Percentiles rank a stretch among this genome's conserved stretches.
Conservation (phyloP, 2,888 invertebrate genomes). For the Napeogenes inachia region DNA sequence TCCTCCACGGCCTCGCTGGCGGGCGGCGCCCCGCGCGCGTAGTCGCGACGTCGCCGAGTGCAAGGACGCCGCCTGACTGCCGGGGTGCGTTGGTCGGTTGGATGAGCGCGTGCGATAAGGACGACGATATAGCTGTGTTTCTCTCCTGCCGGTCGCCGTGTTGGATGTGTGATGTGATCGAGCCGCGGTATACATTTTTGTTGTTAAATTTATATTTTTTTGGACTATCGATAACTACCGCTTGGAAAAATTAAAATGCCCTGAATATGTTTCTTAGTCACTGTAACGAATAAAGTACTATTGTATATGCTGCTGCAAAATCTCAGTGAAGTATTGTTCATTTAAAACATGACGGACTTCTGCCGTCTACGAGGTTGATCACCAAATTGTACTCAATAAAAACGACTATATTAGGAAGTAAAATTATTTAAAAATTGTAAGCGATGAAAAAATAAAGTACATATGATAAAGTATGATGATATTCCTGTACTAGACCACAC, state of each 20-base stretch:
- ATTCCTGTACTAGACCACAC: conserved; percentile 30
- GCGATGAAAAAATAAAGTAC: conserved; percentile 7
- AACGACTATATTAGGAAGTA: conserved; percentile 1
- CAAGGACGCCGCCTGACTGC: conserved; percentile 37
- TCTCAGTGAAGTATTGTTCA: no score
- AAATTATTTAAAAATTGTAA: conserved; percentile 7
- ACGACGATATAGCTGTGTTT: no score
- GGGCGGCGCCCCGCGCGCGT: conserved; percentile 35
- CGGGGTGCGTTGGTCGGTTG: conserved; percentile 10
- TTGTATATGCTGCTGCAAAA: no score
- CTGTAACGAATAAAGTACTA: no score
- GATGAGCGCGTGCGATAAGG: background rate
- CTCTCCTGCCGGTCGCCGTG: no score
- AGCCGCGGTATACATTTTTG: no score
- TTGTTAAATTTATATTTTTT: no score
- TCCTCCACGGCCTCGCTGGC: conserved; percentile 34
- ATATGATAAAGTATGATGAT: conserved; percentile 24
- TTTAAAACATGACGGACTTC: no score
- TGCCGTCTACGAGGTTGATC: background rate
- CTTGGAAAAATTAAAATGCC: no score
- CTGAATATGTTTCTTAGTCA: no score
- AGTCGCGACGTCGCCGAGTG: conserved; percentile 32
- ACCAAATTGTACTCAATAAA: conserved; percentile 1
- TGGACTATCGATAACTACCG: no score
- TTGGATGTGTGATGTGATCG: no score